Evolutionary conservation across 2,888 invertebrate genomes (phyloP).

Genomic region (Drosophila longiperda): DNA sequence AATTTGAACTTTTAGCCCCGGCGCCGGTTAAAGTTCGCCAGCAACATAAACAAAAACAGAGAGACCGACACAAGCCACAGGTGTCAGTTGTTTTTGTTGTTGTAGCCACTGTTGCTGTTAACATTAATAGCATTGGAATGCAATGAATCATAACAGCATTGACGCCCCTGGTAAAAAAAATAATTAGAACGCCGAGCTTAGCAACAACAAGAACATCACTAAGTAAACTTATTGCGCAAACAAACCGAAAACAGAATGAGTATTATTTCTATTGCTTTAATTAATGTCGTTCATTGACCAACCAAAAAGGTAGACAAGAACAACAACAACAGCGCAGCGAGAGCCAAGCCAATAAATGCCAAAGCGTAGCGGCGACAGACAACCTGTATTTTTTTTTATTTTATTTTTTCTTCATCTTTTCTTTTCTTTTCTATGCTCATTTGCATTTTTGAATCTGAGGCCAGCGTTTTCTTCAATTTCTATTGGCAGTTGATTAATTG

Average conservation of each 20-base stretch:
- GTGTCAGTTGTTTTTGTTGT: conserved; percentile 54
- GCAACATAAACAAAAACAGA: conserved; percentile 23
- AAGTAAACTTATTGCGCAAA: conserved; percentile 55
- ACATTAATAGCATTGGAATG: conserved; percentile 41
- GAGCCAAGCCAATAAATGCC: conserved; percentile 53
- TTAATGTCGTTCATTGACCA: conserved; percentile 69
- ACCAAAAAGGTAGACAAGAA: conserved; percentile 31
- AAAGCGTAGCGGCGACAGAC: conserved; percentile 68
- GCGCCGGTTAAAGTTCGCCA: conserved; percentile 36
- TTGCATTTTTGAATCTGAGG: conserved; percentile 66
- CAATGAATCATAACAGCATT: conserved; percentile 65
- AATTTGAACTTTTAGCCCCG: conserved; percentile 62
- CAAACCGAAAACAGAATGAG: conserved; percentile 22
- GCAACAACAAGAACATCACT: conserved; percentile 31
- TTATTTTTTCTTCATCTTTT: conserved; percentile 24
- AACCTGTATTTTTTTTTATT: conserved; percentile 68
- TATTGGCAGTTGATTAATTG: conserved; percentile 35
- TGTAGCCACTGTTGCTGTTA: conserved; percentile 13
- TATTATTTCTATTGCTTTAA: conserved; percentile 50
- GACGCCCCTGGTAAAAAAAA: conserved; percentile 41
- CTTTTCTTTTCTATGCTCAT: conserved; percentile 45
- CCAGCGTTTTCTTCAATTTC: conserved; percentile 39
- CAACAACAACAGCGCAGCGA: conserved; percentile 23
- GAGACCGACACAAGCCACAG: conserved; percentile 52
- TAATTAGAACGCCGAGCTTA: conserved; percentile 50